phyloP scores from a whole-genome alignment of 2,113 vertebrate genomes.

The Eidolon helvum region DNA sequence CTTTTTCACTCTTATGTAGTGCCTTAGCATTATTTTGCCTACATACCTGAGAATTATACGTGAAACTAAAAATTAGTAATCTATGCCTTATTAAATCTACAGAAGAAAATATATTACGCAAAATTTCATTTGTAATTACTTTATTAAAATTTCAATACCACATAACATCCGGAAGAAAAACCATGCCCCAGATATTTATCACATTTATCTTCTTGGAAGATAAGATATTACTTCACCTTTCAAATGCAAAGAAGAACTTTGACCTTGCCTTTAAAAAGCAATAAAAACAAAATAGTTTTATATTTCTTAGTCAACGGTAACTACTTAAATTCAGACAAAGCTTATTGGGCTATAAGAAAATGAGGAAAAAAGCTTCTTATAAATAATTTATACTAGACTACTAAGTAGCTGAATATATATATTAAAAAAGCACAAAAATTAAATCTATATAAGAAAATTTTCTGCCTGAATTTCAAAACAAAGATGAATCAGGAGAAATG shows the following conservation, averaged over 20 bases:
- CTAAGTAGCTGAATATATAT: neutral
- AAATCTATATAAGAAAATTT: neutral
- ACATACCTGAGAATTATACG: neutral
- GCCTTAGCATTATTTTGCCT: neutral
- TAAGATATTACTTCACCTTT: constrained; percentile 46
- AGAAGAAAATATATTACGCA: neutral
- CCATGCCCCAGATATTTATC: constrained; percentile 29
- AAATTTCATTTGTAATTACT: constrained; percentile 52
- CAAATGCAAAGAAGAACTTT: constrained; percentile 32
- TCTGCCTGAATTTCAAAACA: neutral
- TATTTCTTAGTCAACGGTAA: constrained; percentile 25
- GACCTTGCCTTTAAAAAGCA: constrained; percentile 53
- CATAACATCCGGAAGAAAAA: constrained; percentile 47
- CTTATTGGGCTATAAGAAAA: constrained; percentile 65
- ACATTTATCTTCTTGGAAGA: constrained; percentile 52
- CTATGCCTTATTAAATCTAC: neutral
- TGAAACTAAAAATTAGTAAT: neutral
- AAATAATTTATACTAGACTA: constrained; percentile 75
- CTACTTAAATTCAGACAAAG: constrained; percentile 69
- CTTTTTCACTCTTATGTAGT: neutral
- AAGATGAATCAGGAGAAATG: neutral
- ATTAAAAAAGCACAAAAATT: neutral
- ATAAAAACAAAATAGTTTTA: constrained; percentile 53
- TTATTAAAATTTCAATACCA: constrained; percentile 13
- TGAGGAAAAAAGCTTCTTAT: constrained; percentile 46